Percentiles rank a stretch among this genome's conserved stretches.
These are phyloP conservation scores for Tachuris rubrigastra DNA, from an alignment of 2,113 vertebrate species.

Conservation along the genomic window DNA sequence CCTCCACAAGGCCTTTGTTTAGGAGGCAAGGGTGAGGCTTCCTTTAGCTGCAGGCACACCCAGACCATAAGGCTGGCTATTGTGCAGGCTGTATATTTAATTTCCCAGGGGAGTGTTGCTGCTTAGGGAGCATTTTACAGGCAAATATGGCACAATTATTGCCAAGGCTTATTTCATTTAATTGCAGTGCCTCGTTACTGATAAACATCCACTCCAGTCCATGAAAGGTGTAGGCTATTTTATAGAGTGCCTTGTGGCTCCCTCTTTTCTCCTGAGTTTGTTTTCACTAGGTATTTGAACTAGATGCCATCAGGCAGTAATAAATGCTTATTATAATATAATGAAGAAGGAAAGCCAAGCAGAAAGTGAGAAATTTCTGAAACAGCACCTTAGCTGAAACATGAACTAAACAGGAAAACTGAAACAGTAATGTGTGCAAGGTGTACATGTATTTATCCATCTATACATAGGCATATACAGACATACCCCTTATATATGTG, in stretches of 20 bases:
- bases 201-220: background rate
- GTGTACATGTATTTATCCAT: background rate
- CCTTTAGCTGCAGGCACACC: background rate
- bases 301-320: background rate
- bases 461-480: fast-evolving
- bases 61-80: background rate
- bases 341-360: background rate
- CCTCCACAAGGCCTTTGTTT: background rate
- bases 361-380: background rate
- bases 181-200: background rate
- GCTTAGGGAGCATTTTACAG: background rate
- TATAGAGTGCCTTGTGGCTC: background rate
- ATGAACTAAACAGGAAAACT: background rate
- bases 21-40: background rate
- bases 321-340: background rate
- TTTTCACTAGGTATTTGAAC: background rate
- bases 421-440: background rate
- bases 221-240: background rate
- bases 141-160: background rate
- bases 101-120: constrained; percentile 11
- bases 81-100: background rate
- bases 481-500: too few relatives aligned
- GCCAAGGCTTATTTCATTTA: constrained; percentile 32
- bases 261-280: background rate
- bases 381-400: background rate